phyloP scores from a whole-genome alignment of 2,113 vertebrate species.

The Melanocharis versteri region DNA sequence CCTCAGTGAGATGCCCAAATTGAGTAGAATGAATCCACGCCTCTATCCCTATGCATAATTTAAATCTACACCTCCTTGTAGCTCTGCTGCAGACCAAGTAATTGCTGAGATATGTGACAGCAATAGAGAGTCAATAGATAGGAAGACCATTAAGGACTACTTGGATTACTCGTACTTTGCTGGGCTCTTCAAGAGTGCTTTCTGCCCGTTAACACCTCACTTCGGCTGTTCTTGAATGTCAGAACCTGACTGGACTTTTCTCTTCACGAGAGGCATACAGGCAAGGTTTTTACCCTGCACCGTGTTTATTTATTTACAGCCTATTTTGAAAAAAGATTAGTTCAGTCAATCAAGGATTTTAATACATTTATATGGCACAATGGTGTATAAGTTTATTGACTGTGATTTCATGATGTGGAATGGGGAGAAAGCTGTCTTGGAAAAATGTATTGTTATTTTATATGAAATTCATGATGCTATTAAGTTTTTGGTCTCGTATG shows the following conservation, averaged over 20 bases:
- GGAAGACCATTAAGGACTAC: constrained; percentile 27
- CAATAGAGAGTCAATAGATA: constrained; percentile 29
- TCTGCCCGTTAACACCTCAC: not conserved
- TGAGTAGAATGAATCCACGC: not conserved
- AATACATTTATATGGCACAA: constrained; percentile 39
- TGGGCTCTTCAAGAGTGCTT: not conserved
- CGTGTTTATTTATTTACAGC: not conserved
- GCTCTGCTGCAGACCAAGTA: not conserved
- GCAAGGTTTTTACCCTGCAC: not conserved
- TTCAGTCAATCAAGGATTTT: constrained; percentile 44
- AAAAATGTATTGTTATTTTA: constrained; percentile 73
- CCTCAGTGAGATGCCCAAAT: not conserved
- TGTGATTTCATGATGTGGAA: constrained; percentile 36
- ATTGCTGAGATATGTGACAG: constrained; percentile 14
- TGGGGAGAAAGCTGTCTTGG: constrained; percentile 38
- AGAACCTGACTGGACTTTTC: not conserved
- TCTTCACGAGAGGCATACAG: not conserved
- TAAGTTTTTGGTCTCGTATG: constrained; percentile 64
- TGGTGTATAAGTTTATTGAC: constrained; percentile 43
- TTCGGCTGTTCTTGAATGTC: constrained; percentile 11
- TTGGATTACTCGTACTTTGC: not conserved
- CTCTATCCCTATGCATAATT: constrained; percentile 9
- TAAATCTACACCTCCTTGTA: not conserved
- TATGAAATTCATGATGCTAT: constrained; percentile 74
- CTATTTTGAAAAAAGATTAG: constrained; percentile 1